Conservation (phyloP, 2,113 vertebrate genomes). For the Hymenochirus boettgeri region DNA sequence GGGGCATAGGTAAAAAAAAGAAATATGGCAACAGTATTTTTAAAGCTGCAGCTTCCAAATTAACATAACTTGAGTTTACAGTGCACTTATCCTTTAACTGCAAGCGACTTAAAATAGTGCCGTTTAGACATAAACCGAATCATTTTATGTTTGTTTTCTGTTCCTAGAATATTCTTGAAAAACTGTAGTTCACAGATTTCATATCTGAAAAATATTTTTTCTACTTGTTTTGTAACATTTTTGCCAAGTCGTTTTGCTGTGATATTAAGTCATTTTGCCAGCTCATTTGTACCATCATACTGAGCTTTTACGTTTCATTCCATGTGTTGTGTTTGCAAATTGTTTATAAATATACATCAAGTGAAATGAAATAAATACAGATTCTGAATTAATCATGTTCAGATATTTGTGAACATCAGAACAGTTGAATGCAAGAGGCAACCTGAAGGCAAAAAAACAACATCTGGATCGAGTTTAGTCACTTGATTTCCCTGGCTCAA, state of each 20-base stretch:
- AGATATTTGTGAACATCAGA: constrained; percentile 26
- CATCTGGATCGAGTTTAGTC: constrained; percentile 35
- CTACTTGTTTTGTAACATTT: neutral
- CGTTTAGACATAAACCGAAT: no score
- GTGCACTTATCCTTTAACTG: no score
- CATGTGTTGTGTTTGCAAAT: constrained; percentile 40
- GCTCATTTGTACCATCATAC: constrained; percentile 38
- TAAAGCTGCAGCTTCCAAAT: no score
- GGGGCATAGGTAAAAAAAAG: no score
- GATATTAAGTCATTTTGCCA: constrained; percentile 37
- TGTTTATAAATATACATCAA: constrained; percentile 38
- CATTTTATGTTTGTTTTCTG: neutral
- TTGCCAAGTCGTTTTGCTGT: constrained; percentile 15
- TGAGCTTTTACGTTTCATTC: constrained; percentile 25
- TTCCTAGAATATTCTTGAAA: neutral
- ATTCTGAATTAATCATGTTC: constrained; percentile 38
- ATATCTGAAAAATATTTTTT: constrained; percentile 14
- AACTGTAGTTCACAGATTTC: constrained; percentile 15
- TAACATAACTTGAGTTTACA: no score
- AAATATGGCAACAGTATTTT: no score
- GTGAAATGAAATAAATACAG: constrained; percentile 34
- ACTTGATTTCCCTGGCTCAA: constrained; percentile 31
- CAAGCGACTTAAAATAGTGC: no score
- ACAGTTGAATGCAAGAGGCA: constrained; percentile 21
- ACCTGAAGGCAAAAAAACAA: constrained; percentile 39